These are phyloP conservation scores for Cydia amplana DNA, from an alignment of 1,140 invertebrate species.

Conservation along the genomic window DNA sequence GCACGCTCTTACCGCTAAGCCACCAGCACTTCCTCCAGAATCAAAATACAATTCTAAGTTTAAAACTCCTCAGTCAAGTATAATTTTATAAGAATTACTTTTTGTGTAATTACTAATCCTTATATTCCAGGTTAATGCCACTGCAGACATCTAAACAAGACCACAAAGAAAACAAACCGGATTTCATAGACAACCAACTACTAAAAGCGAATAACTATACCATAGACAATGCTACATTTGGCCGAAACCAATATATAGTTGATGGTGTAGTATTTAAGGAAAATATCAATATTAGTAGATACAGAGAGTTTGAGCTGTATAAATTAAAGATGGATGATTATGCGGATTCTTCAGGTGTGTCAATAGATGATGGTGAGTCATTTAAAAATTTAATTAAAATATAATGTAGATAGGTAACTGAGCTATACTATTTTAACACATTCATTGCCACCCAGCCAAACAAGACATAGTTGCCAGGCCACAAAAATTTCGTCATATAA, in stretches of 20 bases:
- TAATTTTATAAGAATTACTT: too few relatives aligned
- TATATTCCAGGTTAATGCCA: neutral
- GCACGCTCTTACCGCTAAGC: too few relatives aligned
- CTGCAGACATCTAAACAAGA: neutral
- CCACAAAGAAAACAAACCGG: neutral
- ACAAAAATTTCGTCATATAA: too few relatives aligned
- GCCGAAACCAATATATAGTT: neutral
- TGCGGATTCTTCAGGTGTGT: neutral
- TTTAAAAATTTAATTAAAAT: neutral
- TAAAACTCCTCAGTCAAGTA: too few relatives aligned
- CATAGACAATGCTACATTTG: neutral
- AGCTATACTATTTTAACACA: too few relatives aligned
- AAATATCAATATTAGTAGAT: neutral
- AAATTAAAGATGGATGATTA: slow-evolving; percentile 5
- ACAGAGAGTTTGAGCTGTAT: neutral
- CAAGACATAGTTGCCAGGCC: too few relatives aligned
- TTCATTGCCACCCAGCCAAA: too few relatives aligned
- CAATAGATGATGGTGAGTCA: slow-evolving; percentile 1
- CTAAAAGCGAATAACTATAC: neutral
- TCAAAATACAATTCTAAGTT: too few relatives aligned
- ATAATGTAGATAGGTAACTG: too few relatives aligned
- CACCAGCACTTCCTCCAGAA: too few relatives aligned
- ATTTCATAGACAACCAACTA: neutral
- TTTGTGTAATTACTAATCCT: neutral
- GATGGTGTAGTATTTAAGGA: neutral